A percentile compares a stretch with the other conserved stretches of the same genome.
Conservation (phyloP, 2,888 invertebrate species). For the Aspidapion aeneum region DNA sequence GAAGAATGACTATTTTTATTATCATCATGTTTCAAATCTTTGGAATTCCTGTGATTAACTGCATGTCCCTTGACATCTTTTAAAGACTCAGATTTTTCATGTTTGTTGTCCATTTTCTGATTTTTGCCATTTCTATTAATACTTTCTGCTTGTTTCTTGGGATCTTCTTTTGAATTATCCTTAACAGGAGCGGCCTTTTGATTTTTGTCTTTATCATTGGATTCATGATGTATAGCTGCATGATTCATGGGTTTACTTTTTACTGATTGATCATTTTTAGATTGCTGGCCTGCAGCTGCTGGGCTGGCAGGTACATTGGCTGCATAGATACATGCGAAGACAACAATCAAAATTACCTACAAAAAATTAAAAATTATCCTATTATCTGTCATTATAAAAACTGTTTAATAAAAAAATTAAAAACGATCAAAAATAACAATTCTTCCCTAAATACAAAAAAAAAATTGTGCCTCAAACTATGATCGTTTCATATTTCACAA, state of each 20-base stretch:
- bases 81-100: not conserved
- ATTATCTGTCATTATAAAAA: too few species aligned
- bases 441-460: too few species aligned
- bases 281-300: not conserved
- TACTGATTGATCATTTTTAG: not conserved
- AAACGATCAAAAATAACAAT: too few species aligned
- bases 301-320: not conserved
- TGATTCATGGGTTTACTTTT: not conserved
- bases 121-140: not conserved
- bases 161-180: not conserved
- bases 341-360: not conserved
- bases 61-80: not conserved
- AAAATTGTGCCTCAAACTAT: too few species aligned
- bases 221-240: not conserved
- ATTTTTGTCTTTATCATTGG: not conserved
- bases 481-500: too few species aligned
- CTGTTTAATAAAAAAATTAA: too few species aligned
- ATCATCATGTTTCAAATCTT: not conserved
- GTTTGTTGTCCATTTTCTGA: not conserved
- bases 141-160: not conserved
- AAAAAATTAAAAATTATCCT: not conserved
- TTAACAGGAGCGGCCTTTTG: not conserved
- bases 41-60: not conserved
- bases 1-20: not conserved
- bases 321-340: not conserved